phyloP scores from a whole-genome alignment of 2,888 invertebrate genomes.

The Amiota minor region DNA sequence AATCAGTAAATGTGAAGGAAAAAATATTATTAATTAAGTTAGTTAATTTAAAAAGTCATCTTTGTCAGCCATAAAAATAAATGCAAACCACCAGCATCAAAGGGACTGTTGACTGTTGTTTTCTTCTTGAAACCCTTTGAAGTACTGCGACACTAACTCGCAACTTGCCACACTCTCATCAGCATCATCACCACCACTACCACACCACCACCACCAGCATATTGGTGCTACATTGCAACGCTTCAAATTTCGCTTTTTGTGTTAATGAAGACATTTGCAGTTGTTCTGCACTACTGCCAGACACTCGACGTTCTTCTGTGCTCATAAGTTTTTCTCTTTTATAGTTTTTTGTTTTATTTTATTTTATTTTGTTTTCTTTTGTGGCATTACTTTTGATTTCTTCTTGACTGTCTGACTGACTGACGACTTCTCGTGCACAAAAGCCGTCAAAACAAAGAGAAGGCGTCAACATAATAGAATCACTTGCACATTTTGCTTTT shows the following conservation, averaged over 20 bases:
- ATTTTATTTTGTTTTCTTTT: no score
- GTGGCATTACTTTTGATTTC: slow-evolving; percentile 5
- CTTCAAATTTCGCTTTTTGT: neutral
- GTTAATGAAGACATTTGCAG: slow-evolving; percentile 18
- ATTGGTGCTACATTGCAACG: neutral
- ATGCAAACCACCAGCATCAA: no score
- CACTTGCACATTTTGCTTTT: neutral
- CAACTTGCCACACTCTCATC: no score
- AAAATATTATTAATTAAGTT: slow-evolving; percentile 16
- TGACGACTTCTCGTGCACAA: no score
- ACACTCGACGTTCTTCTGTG: neutral
- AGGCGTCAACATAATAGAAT: slow-evolving; percentile 18
- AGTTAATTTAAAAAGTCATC: slow-evolving; percentile 19
- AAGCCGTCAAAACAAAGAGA: neutral
- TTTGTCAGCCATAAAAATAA: neutral
- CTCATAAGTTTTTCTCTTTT: neutral
- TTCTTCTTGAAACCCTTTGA: no score
- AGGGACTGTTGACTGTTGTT: no score
- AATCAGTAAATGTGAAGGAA: neutral
- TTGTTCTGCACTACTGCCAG: neutral
- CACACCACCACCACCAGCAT: neutral
- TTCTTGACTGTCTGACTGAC: neutral
- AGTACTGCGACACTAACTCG: no score
- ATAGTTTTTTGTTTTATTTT: no score
- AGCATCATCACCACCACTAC: no score